phyloP scores from a whole-genome alignment of 2,888 invertebrate genomes.

The Hyalella azteca region DNA sequence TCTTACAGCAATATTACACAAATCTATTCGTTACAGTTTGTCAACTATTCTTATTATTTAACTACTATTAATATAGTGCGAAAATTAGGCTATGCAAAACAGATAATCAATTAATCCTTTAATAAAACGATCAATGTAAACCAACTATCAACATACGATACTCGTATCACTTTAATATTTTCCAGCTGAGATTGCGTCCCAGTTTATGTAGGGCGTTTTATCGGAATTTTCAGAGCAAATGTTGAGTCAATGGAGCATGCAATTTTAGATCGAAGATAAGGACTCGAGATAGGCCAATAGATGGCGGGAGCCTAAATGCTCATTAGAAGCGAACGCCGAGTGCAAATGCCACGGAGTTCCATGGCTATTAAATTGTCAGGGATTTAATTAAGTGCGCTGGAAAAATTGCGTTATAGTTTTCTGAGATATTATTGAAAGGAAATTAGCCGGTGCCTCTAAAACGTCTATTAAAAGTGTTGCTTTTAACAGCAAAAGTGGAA shows the following conservation, averaged over 20 bases:
- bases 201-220: too few relatives aligned
- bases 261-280: not conserved
- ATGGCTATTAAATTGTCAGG: not conserved
- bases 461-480: not conserved
- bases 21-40: too few relatives aligned
- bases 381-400: slow-evolving; percentile 5
- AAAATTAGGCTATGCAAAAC: too few relatives aligned
- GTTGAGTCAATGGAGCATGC: not conserved
- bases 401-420: not conserved
- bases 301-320: not conserved
- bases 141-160: too few relatives aligned
- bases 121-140: too few relatives aligned
- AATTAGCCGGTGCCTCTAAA: not conserved
- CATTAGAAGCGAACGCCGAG: not conserved
- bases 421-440: not conserved
- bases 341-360: not conserved
- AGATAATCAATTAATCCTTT: too few relatives aligned
- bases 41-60: too few relatives aligned
- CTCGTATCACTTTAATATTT: too few relatives aligned
- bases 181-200: too few relatives aligned
- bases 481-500: not conserved
- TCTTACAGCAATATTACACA: too few relatives aligned
- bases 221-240: not conserved
- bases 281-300: not conserved
- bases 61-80: too few relatives aligned